A percentile compares a stretch with the other conserved stretches of the same genome.
Evolutionary conservation across 2,113 vertebrate species (phyloP).

Genomic region (Hippocampus guttulatus): DNA sequence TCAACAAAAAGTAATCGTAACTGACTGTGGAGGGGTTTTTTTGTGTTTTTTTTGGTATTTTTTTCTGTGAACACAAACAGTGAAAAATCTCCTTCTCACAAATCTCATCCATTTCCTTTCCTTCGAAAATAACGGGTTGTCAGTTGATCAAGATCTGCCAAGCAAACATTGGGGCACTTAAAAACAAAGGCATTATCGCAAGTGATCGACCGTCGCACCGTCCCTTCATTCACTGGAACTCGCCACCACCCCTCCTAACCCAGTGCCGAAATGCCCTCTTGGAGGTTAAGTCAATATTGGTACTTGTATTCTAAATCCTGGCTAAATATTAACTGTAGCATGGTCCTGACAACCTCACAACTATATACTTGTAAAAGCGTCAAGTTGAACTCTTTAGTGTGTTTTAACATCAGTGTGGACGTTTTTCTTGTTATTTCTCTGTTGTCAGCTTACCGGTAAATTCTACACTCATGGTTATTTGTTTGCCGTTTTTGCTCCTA

Average conservation of each 20-base stretch:
- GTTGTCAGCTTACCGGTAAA: neutral
- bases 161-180: too few species aligned
- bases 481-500: constrained; percentile 8
- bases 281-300: constrained; percentile 58
- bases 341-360: neutral
- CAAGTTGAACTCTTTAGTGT: neutral
- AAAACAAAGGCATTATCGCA: neutral
- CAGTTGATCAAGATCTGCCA: too few species aligned
- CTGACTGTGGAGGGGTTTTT: too few species aligned
- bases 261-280: constrained; percentile 12
- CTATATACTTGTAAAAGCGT: neutral
- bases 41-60: too few species aligned
- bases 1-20: too few species aligned
- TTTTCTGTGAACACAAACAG: too few species aligned
- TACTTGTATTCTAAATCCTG: constrained; percentile 24
- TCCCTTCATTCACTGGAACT: constrained; percentile 14
- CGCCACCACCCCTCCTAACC: constrained; percentile 13
- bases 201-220: neutral
- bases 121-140: neutral
- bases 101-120: neutral
- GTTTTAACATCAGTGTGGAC: neutral
- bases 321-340: constrained; percentile 57
- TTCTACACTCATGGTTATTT: constrained; percentile 51
- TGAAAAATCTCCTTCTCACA: neutral
- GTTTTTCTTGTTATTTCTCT: constrained; percentile 9